Percentiles rank a stretch among this genome's conserved stretches.
These are phyloP conservation scores for Hydriomena furcata DNA, from an alignment of 2,888 invertebrate species.

Conservation along the genomic window DNA sequence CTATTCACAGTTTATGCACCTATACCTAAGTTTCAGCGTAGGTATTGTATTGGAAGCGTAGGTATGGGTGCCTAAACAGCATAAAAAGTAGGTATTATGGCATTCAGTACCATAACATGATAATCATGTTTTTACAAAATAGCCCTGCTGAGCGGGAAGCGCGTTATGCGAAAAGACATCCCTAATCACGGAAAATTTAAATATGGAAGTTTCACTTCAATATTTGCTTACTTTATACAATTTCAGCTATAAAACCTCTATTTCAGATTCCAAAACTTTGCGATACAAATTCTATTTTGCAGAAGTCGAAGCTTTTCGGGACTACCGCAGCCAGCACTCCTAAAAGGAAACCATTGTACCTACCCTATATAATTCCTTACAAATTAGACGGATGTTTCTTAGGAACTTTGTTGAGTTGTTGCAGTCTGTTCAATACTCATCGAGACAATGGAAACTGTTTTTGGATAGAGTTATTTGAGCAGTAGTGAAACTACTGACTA, in stretches of 20 bases:
- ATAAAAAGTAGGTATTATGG: no score
- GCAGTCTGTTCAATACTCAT: constrained; percentile 37
- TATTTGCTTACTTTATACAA: no score
- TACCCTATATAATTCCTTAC: constrained; percentile 63
- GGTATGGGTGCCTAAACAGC: no score
- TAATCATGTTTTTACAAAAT: no score
- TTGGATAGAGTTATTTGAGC: not conserved
- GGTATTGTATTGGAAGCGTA: no score
- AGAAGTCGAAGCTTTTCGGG: constrained; percentile 37
- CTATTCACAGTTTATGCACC: no score
- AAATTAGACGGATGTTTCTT: constrained; percentile 61
- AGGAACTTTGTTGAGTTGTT: constrained; percentile 42
- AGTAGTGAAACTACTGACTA: constrained; percentile 4
- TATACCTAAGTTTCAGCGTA: no score
- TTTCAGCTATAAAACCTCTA: not conserved
- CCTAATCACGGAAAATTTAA: no score
- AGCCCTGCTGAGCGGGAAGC: no score
- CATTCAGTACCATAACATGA: no score
- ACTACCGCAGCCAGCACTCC: constrained; percentile 26
- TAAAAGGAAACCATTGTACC: constrained; percentile 68
- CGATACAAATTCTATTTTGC: constrained; percentile 27
- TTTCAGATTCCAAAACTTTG: constrained; percentile 17
- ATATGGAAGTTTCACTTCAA: no score
- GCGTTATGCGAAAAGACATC: no score
- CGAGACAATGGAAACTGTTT: constrained; percentile 19